Base-by-base conservation (phyloP, 2,888 invertebrate species). In the Drosophila anomalata region DNA sequence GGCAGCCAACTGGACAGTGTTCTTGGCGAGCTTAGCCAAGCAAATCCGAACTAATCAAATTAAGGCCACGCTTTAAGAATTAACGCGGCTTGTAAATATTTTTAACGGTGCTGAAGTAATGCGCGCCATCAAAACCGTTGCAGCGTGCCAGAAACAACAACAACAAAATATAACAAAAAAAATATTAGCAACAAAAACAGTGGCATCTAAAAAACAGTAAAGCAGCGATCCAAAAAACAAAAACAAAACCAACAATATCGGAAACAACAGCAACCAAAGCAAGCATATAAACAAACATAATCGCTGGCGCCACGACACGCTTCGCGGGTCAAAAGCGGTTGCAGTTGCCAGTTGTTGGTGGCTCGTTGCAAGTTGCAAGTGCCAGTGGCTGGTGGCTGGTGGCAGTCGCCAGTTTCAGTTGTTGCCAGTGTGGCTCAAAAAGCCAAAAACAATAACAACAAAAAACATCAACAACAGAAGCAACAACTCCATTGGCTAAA, bases 241-340 rank as follows among this genome's bases (percentile, higher is more conserved):
- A 12, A 51, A 33, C 22, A 29, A 53, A 51, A 69, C 50, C 44
- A 71, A 55, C 44, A 71, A 54, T 53, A 71, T 61, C 22, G 61
- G 57, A 46, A 66, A 70, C 62, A 76, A 75, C 54, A 75, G 82
- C 69, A 76, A 70, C 62, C 62, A 81, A 76, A 76, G 79, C 82
- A 65, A 56, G 80, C 87, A 77, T 83, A 88, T 82, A 87, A 88
- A 75, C 83, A 85, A 81, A 81, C 84, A 81, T 79, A 88, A 88
- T 89, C 88, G 87, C 76, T 89, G 88, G 88, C 89, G 86, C 84
- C 81, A 84, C 79, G 81, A 79, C 77, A 82, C 83, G 88, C 86
- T 82, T 80, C 85, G 87, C 74, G 77, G 85, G 87, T 88, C 85
- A 88, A 87, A 88, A 81, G 88, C 88, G 75, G 81, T 75, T 83